phyloP scores from a whole-genome alignment of 1,140 invertebrate species.

The Mylabris phalerata region DNA sequence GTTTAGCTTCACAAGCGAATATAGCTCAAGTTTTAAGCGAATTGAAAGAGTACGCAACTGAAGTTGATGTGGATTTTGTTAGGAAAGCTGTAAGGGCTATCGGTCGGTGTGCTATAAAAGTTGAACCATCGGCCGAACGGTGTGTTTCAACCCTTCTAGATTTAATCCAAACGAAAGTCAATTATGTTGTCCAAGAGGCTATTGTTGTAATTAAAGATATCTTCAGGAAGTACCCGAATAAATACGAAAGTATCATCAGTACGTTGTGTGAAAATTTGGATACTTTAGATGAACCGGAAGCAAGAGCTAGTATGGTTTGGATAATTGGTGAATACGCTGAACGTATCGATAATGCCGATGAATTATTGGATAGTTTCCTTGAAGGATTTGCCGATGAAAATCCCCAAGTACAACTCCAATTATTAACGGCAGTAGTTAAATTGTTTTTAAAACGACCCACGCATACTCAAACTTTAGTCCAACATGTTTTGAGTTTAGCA shows the following conservation, averaged over 20 bases:
- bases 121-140: conserved; percentile 95
- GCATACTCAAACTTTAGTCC: conserved; percentile 97
- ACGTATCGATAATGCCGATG: conserved; percentile 98
- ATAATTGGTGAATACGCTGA: conserved; percentile 99
- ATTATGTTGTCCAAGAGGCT: conserved; percentile 99
- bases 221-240: conserved; percentile 98
- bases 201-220: conserved; percentile 99
- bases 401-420: conserved; percentile 95
- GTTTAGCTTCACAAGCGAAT: conserved; percentile 94
- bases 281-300: conserved; percentile 98
- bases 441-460: conserved; percentile 96
- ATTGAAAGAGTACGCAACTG: conserved; percentile 98
- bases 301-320: conserved; percentile 99
- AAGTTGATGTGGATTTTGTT: conserved; percentile 99
- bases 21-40: conserved; percentile 98
- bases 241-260: conserved; percentile 99
- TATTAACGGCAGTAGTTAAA: conserved; percentile 97
- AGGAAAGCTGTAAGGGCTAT: conserved; percentile 97
- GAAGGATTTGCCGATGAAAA: conserved; percentile 99
- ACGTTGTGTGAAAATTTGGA: conserved; percentile 99
- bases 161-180: conserved; percentile 98
- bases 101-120: conserved; percentile 98
- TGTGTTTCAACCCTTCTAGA: conserved; percentile 99
- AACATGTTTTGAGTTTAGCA: conserved; percentile 85
- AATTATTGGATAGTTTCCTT: conserved; percentile 94